Evolutionary conservation across 2,888 invertebrate species (phyloP).

Genomic region (Dasysyrphus albostriatus): DNA sequence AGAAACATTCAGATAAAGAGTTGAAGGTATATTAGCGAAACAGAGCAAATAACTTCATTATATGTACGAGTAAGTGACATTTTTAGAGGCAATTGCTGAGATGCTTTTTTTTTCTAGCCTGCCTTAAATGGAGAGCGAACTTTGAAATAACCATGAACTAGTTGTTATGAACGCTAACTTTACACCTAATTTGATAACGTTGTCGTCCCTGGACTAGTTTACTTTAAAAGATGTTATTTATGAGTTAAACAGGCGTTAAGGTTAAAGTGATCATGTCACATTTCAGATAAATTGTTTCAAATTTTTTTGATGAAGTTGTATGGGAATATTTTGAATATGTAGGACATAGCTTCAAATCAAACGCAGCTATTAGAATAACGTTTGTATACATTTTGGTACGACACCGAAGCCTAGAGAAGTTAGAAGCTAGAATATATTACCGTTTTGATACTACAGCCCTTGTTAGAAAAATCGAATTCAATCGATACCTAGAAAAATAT

Average conservation of each 20-base stretch:
- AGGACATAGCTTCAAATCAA: no score
- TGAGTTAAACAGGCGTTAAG: background rate
- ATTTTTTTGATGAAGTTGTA: no score
- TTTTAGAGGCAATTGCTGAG: slow-evolving; percentile 11
- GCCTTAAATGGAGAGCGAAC: slow-evolving; percentile 6
- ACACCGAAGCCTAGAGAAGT: no score
- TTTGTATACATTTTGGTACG: no score
- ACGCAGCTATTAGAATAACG: no score
- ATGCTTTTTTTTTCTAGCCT: background rate
- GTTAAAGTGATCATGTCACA: background rate
- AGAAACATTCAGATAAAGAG: background rate
- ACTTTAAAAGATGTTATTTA: background rate
- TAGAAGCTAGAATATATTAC: no score
- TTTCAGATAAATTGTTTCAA: background rate
- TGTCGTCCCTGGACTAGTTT: background rate
- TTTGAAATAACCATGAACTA: slow-evolving; percentile 20
- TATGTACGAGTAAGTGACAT: slow-evolving; percentile 8
- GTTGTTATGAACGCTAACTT: background rate
- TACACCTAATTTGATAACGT: background rate
- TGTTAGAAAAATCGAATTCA: no score
- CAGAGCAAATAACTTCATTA: background rate
- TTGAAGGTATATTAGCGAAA: background rate
- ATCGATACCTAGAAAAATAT: no score
- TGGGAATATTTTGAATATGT: no score
- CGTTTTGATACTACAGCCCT: no score